Evolutionary conservation across 2,888 invertebrate species (phyloP).

Genomic region (Blera fallax): DNA sequence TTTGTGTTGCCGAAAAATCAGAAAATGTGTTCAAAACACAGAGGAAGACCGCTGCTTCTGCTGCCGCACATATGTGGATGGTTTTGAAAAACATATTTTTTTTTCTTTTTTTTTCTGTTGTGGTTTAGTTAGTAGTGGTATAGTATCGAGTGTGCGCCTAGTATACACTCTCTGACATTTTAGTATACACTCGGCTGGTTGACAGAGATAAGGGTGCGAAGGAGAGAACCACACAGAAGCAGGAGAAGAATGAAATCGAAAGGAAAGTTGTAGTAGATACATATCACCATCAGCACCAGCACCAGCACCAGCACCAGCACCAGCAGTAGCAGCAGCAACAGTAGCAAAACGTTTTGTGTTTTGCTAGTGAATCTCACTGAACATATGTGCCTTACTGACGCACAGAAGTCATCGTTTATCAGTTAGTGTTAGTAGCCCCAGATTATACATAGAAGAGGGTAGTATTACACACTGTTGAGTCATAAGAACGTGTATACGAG

Average conservation of each 20-base stretch:
- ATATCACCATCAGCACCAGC: conserved; percentile 4
- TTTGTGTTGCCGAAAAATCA: conserved; percentile 64
- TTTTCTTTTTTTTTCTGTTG: not conserved
- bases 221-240: conserved; percentile 40
- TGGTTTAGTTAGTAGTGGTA: conserved; percentile 47
- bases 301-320: not conserved
- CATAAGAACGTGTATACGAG: conserved; percentile 4
- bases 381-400: conserved; percentile 52
- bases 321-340: conserved; percentile 8
- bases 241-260: conserved; percentile 65
- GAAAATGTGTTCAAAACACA: conserved; percentile 67
- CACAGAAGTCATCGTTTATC: conserved; percentile 35
- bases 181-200: conserved; percentile 45
- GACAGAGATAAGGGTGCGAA: conserved; percentile 59
- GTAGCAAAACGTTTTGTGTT: conserved; percentile 57
- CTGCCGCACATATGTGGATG: conserved; percentile 64
- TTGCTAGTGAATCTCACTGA: conserved; percentile 41
- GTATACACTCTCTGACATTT: conserved; percentile 58
- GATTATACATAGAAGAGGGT: conserved; percentile 13
- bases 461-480: conserved; percentile 40
- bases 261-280: conserved; percentile 55
- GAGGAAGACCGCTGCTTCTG: conserved; percentile 45
- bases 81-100: conserved; percentile 52
- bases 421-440: conserved; percentile 19
- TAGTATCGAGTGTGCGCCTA: conserved; percentile 68